These are phyloP conservation scores for Pammene fasciana DNA, from an alignment of 2,888 invertebrate genomes.

Conservation along the genomic window DNA sequence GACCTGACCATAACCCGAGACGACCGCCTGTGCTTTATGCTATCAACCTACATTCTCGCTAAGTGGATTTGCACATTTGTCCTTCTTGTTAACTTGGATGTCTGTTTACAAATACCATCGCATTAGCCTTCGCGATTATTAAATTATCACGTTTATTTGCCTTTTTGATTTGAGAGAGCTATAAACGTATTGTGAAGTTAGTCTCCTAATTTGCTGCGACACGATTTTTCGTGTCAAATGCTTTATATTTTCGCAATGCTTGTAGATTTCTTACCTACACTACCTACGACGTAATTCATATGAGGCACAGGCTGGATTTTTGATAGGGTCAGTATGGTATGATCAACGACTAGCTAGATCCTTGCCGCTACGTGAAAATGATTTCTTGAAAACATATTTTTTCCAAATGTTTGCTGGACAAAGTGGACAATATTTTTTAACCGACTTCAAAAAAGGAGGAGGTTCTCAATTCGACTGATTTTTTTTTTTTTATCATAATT, in stretches of 20 bases:
- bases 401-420: no score
- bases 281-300: no score
- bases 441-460: no score
- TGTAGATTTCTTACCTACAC: neutral
- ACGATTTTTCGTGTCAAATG: slow-evolving; percentile 22
- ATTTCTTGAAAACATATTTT: no score
- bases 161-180: slow-evolving; percentile 13
- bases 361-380: no score
- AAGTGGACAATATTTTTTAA: no score
- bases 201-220: slow-evolving; percentile 19
- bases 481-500: no score
- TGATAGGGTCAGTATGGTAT: no score
- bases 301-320: no score
- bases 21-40: slow-evolving; percentile 44
- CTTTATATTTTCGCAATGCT: neutral
- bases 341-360: no score
- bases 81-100: slow-evolving; percentile 7
- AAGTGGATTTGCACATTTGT: slow-evolving; percentile 22
- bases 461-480: no score
- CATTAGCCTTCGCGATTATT: slow-evolving; percentile 32
- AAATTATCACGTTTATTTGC: slow-evolving; percentile 34
- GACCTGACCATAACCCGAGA: slow-evolving; percentile 46
- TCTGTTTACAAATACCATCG: slow-evolving; percentile 3
- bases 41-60: slow-evolving; percentile 25
- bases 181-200: slow-evolving; percentile 9